phyloP scores from a whole-genome alignment of 2,797 vertebrate genomes.

The Pangasius mekongensis region DNA sequence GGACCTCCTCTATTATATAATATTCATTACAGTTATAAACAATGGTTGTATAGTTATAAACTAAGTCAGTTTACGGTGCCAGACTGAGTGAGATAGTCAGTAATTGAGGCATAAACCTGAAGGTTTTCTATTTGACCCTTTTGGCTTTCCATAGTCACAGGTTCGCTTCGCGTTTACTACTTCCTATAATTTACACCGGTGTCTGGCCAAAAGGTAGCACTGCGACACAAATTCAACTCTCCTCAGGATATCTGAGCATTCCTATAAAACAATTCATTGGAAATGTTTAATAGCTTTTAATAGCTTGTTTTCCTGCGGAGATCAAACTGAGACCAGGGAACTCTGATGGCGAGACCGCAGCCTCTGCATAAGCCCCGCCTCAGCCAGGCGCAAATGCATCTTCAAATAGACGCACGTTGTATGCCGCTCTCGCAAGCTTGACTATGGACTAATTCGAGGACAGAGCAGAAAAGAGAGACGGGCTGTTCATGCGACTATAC shows the following conservation, averaged over 20 bases:
- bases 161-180: not conserved
- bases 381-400: slow-evolving; percentile 2
- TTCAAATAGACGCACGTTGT: slow-evolving; percentile 60
- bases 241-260: not conserved
- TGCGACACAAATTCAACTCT: not conserved
- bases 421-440: not conserved
- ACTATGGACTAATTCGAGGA: slow-evolving; percentile 5
- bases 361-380: not conserved
- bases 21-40: too few relatives aligned
- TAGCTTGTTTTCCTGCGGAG: not conserved
- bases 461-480: not conserved
- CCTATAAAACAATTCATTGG: not conserved
- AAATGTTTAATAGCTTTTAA: not conserved
- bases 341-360: not conserved
- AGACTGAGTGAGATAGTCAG: not conserved
- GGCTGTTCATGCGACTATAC: slow-evolving; percentile 6
- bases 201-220: not conserved
- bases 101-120: not conserved
- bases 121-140: not conserved
- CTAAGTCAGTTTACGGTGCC: too few relatives aligned
- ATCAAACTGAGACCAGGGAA: not conserved
- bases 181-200: not conserved
- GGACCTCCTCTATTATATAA: too few relatives aligned
- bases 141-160: not conserved
- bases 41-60: too few relatives aligned